Percentiles rank a stretch among this genome's conserved stretches.
These are phyloP conservation scores for Tragelaphus scriptus DNA, from an alignment of 2,113 vertebrate genomes.

Conservation along the genomic window DNA sequence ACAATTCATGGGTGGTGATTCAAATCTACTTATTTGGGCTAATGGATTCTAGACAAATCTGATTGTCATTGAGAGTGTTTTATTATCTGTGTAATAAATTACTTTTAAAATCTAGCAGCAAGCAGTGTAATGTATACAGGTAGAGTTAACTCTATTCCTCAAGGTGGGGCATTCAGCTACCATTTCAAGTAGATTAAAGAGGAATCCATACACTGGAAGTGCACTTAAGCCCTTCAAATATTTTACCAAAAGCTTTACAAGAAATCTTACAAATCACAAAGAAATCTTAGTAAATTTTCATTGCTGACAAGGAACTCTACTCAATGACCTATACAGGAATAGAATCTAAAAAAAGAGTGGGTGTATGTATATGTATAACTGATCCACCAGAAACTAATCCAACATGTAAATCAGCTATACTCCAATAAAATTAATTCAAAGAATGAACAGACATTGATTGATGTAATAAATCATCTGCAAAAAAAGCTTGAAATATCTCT, in stretches of 20 bases:
- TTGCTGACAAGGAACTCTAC: not conserved
- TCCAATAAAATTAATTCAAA: not conserved
- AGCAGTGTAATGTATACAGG: not conserved
- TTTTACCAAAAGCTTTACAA: not conserved
- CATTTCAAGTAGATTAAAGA: not conserved
- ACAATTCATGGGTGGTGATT: not conserved
- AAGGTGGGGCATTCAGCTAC: not conserved
- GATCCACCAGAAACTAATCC: not conserved
- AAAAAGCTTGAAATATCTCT: not conserved
- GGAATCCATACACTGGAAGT: not conserved
- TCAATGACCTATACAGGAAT: not conserved
- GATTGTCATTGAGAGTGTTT: not conserved
- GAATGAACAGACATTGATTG: conserved; percentile 27
- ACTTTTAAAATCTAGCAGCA: not conserved
- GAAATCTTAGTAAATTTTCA: not conserved
- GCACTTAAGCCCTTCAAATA: not conserved
- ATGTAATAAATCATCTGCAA: not conserved
- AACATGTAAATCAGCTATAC: not conserved
- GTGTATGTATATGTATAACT: not conserved
- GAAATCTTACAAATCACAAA: not conserved
- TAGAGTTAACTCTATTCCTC: not conserved
- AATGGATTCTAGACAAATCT: not conserved
- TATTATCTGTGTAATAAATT: not conserved
- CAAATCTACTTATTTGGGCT: not conserved
- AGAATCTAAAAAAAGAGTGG: not conserved